These are phyloP conservation scores for Aleadryas rufinucha DNA, from an alignment of 2,113 vertebrate genomes.

Conservation along the genomic window DNA sequence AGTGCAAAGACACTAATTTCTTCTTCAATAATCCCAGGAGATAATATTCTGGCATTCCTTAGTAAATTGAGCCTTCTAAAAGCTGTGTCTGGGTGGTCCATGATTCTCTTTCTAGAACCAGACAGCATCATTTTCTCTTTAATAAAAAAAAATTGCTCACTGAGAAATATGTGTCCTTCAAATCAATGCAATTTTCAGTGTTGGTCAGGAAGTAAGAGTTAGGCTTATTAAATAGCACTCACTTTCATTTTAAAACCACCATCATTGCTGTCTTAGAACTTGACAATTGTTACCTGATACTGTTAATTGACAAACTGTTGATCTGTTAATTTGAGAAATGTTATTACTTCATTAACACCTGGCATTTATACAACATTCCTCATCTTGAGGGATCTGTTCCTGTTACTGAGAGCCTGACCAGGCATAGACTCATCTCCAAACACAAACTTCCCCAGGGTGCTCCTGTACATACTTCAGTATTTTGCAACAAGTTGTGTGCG, in stretches of 20 bases:
- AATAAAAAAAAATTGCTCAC: background rate
- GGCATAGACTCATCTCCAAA: background rate
- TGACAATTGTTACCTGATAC: background rate
- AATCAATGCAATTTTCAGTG: background rate
- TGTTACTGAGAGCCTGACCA: background rate
- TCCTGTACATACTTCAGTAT: background rate
- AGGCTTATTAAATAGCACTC: background rate
- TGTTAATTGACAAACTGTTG: background rate
- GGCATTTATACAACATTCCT: background rate
- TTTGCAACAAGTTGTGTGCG: background rate
- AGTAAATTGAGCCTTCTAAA: slow-evolving; percentile 35
- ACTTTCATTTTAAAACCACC: slow-evolving; percentile 19
- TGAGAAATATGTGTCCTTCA: slow-evolving; percentile 26
- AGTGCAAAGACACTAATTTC: slow-evolving; percentile 4
- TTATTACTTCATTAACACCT: background rate
- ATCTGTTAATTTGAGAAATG: background rate
- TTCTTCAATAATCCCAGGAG: slow-evolving; percentile 2
- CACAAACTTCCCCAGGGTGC: background rate
- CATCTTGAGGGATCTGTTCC: background rate
- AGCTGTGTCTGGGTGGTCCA: slow-evolving; percentile 37
- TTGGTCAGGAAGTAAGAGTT: slow-evolving; percentile 6
- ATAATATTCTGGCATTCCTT: slow-evolving; percentile 9
- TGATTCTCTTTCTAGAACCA: background rate
- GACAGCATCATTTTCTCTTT: background rate
- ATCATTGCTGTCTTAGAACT: background rate